A percentile compares a stretch with the other conserved stretches of the same genome.
Conservation (phyloP, 2,113 vertebrate species). For the Lamprologus ornatipinnis region DNA sequence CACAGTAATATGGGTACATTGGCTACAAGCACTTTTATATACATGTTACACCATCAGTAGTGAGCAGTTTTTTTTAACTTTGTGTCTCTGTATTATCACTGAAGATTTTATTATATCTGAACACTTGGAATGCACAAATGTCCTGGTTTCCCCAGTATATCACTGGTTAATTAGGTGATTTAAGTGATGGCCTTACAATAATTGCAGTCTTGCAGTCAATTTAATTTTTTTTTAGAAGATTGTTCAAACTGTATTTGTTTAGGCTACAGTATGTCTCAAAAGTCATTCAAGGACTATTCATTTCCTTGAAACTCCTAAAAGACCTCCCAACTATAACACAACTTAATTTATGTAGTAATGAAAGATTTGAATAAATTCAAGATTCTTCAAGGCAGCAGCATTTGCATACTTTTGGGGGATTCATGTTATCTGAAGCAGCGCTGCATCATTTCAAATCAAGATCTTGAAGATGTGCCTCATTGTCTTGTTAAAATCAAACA, state of each 20-base stretch:
- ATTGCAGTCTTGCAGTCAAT: not conserved
- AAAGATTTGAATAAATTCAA: not conserved
- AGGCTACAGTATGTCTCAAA: not conserved
- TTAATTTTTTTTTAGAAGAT: not conserved
- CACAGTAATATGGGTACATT: not conserved
- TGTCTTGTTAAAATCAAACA: not conserved
- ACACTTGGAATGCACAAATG: not conserved
- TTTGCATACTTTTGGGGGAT: not conserved
- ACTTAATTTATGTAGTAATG: rapidly evolving
- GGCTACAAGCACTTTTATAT: not conserved
- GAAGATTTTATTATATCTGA: not conserved
- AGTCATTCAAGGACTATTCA: not conserved
- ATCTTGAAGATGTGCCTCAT: not conserved
- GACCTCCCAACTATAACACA: rapidly evolving
- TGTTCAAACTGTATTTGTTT: not conserved
- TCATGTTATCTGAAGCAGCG: not conserved
- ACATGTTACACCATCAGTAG: not conserved
- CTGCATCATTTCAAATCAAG: not conserved
- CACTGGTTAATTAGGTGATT: not conserved
- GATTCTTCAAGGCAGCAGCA: not conserved
- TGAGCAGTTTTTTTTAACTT: not conserved
- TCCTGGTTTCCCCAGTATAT: rapidly evolving
- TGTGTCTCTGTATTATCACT: not conserved
- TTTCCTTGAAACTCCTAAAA: not conserved
- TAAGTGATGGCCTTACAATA: not conserved